Evolutionary conservation across 1,140 invertebrate species (phyloP).

Genomic region (Streblospio benedicti): DNA sequence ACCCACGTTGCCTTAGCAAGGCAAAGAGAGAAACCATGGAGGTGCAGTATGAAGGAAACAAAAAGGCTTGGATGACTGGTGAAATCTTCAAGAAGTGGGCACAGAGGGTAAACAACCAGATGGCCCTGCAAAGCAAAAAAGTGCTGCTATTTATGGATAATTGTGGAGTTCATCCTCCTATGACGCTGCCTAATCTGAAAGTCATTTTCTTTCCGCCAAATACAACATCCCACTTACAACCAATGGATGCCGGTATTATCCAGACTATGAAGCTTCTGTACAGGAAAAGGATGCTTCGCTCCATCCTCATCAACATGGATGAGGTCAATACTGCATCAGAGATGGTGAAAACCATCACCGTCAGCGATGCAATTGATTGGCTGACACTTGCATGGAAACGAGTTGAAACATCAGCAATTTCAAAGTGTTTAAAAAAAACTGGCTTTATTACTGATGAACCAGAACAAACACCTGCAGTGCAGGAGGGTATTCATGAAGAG

Average conservation of each 20-base stretch:
- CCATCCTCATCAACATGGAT: not conserved
- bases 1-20: no score
- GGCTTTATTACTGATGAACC: no score
- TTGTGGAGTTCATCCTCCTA: slow-evolving; percentile 38
- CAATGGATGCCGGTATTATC: slow-evolving; percentile 47
- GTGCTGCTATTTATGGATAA: slow-evolving; percentile 48
- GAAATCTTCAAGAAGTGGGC: not conserved
- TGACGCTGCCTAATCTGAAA: slow-evolving; percentile 36
- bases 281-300: not conserved
- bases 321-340: not conserved
- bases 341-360: not conserved
- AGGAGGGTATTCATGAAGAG: no score
- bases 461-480: no score
- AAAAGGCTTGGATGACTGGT: not conserved
- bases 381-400: not conserved
- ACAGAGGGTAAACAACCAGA: not conserved
- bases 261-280: slow-evolving; percentile 24
- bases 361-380: slow-evolving; percentile 5
- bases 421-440: slow-evolving; percentile 3
- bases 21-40: not conserved
- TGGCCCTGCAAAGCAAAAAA: no score
- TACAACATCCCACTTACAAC: slow-evolving; percentile 43
- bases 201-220: slow-evolving; percentile 46
- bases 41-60: not conserved
- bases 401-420: not conserved